A percentile compares a stretch with the other conserved stretches of the same genome.
phyloP scores from a whole-genome alignment of 2,113 vertebrate species.

The Orycteropus afer region DNA sequence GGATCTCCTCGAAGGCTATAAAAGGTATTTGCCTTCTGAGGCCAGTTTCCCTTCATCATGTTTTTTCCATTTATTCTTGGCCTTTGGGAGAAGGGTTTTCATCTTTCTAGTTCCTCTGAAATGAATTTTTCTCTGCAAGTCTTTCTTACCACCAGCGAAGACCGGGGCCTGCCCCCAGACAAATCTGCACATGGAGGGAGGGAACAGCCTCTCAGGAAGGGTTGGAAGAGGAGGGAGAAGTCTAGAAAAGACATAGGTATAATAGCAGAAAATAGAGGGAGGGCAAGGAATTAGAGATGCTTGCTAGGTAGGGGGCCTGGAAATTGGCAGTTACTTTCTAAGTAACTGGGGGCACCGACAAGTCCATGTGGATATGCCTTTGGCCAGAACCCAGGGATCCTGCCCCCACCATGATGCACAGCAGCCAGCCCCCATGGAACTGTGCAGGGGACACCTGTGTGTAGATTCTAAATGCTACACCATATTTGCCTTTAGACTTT shows the following conservation, averaged over 20 bases:
- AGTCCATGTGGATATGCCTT: background rate
- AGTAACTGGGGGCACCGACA: background rate
- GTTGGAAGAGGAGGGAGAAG: too few relatives aligned
- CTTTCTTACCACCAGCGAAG: slow-evolving; percentile 43
- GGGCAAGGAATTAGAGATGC: background rate
- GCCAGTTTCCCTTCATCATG: background rate
- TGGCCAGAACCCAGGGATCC: background rate
- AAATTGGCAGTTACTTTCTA: background rate
- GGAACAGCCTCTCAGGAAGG: background rate
- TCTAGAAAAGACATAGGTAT: background rate
- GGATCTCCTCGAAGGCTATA: slow-evolving; percentile 11
- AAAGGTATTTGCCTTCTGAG: slow-evolving; percentile 20
- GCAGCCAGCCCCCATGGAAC: background rate
- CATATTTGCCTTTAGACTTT: background rate
- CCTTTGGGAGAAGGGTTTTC: slow-evolving; percentile 15
- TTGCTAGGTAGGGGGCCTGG: background rate
- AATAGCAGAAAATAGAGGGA: background rate
- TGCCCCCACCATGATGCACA: background rate
- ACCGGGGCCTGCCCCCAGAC: background rate
- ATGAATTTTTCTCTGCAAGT: slow-evolving; percentile 56
- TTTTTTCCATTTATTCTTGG: background rate
- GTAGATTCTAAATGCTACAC: background rate
- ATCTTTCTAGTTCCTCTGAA: slow-evolving; percentile 25
- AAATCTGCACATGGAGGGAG: background rate
- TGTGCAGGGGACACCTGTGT: background rate